phyloP scores from a whole-genome alignment of 2,888 invertebrate species.

The Chrysina gloriosa region DNA sequence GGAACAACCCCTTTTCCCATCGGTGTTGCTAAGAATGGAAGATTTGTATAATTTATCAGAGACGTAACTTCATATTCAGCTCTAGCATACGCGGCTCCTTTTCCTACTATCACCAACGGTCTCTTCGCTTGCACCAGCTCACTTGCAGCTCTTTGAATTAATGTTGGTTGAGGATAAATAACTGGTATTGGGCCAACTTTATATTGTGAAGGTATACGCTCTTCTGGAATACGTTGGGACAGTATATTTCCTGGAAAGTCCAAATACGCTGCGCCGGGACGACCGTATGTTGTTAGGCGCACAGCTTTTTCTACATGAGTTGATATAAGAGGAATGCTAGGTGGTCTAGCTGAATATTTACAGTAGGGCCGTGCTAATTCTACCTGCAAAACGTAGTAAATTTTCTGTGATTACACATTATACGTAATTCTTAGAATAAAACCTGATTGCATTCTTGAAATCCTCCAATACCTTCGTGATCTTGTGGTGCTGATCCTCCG shows the following conservation, averaged over 20 bases:
- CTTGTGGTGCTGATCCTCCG: conserved; percentile 90
- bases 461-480: conserved; percentile 95
- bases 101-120: conserved; percentile 92
- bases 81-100: conserved; percentile 74
- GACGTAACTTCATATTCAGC: conserved; percentile 80
- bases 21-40: conserved; percentile 94
- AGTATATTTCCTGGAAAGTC: conserved; percentile 92
- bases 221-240: conserved; percentile 62
- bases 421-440: not conserved
- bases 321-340: conserved; percentile 84
- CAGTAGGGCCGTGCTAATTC: conserved; percentile 89
- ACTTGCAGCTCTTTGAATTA: conserved; percentile 78
- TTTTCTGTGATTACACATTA: not conserved
- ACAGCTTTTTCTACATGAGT: conserved; percentile 93
- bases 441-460: conserved; percentile 96
- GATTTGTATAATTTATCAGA: conserved; percentile 76
- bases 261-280: conserved; percentile 91
- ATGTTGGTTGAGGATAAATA: conserved; percentile 76
- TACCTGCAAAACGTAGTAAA: conserved; percentile 65
- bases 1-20: conserved; percentile 91
- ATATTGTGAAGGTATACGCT: conserved; percentile 64
- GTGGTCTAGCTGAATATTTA: conserved; percentile 92
- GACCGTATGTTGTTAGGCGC: conserved; percentile 82
- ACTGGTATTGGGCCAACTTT: conserved; percentile 72
- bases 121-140: conserved; percentile 77